These are phyloP conservation scores for Lipophrys pholis DNA, from an alignment of 2,113 vertebrate species.

Conservation along the genomic window DNA sequence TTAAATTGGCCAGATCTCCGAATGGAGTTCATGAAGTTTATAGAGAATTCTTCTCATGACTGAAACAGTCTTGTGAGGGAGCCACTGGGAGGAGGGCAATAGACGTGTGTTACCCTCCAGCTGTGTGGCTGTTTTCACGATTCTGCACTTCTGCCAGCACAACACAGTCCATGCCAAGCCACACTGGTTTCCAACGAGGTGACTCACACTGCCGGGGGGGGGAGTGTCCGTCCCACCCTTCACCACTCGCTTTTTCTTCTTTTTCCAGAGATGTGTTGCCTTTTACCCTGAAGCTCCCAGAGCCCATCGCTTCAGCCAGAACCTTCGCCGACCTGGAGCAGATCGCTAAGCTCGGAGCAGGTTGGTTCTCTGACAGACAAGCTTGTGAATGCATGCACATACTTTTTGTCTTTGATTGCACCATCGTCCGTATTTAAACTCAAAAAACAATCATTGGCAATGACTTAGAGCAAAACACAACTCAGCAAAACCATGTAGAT, in stretches of 20 bases:
- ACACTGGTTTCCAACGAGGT: constrained; percentile 1
- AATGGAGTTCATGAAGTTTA: too few relatives aligned
- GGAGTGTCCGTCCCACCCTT: background rate
- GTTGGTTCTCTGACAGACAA: constrained; percentile 49
- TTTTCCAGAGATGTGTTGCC: constrained; percentile 91
- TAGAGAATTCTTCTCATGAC: too few relatives aligned
- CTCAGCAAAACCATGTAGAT: too few relatives aligned
- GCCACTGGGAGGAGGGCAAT: too few relatives aligned
- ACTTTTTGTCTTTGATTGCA: too few relatives aligned
- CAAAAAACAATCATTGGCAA: too few relatives aligned
- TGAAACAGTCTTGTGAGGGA: background rate
- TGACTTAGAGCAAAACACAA: too few relatives aligned
- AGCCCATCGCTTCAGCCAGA: constrained; percentile 87
- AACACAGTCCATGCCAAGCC: background rate
- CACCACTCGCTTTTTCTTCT: background rate
- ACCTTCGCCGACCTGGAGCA: constrained; percentile 89
- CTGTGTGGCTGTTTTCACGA: background rate
- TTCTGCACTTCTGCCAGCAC: background rate
- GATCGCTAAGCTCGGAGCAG: constrained; percentile 88
- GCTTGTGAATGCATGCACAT: too few relatives aligned
- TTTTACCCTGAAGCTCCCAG: constrained; percentile 91
- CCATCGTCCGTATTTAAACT: too few relatives aligned
- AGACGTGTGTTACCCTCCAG: background rate
- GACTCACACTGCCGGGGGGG: constrained; percentile 18
- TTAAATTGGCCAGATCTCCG: too few relatives aligned